Evolutionary conservation across 92 coral and sea anemone genomes (phyloP), one percentile per base, ranked within the genome.

Genomic region (Metridium senile): DNA sequence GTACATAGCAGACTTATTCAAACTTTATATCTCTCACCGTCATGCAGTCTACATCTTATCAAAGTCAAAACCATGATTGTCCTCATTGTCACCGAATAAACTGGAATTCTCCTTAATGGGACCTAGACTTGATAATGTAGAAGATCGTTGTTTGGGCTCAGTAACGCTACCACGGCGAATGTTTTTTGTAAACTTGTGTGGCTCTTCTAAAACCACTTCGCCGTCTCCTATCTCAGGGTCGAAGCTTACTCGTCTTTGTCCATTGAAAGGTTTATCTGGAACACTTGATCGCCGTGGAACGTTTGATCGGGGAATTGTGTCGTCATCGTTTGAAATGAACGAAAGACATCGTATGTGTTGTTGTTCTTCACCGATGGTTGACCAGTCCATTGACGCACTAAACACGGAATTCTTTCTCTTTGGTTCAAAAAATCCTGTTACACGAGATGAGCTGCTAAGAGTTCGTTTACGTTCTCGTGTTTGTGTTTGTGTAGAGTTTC

Each of bases 191-290:
- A 39, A 39, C 49, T 4, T 39, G 33, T 1, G 31, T 34, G 23
- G 43, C 26, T 33, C 39, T 17, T 73, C 56, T 1, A 21, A 22
- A 4, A 67, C 53, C 3, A 27, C 81, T 19, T 33, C 46, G 0
- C 69, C 72, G 34, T 68, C 32, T 6, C 43, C 43, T 32, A 77
- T 34, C 39, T 82, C 91, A 9, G 76, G 82, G 0, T 71, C 81
- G 65, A 87, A 87, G 43, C 87, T 81, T 8, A 87, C 87, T 28
- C 84, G 57, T n/a, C 91, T 86, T 71, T 67, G 58, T 0, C 22
- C 31, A 35, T 32, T 52, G 28, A n/a, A 17, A 13, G 26, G 80
- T 18, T 75, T 86, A 26, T 75, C 66, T 1, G 82, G 23, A 57
- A 45, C 49, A 39, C 79, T 27, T 69, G 39, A 72, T 16, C 66